Base-by-base conservation (phyloP, 2,113 vertebrate species). In the Maccullochella peelii region DNA sequence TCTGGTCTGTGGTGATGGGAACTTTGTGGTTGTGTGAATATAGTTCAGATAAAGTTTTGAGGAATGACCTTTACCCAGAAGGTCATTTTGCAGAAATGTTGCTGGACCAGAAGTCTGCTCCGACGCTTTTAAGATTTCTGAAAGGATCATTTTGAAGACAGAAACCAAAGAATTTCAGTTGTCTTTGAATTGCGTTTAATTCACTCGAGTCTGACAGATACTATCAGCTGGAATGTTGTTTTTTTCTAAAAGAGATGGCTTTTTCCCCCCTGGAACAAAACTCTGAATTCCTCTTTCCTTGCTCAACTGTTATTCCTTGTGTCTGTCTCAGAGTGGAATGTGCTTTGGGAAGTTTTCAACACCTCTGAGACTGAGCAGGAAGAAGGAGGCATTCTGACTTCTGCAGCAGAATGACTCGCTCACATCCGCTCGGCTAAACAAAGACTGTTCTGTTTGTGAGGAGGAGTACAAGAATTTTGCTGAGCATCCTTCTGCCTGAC, bases 351-450 rank as follows among this genome's bases (percentile, higher is more conserved):
- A 90, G 84, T 86, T 89, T 89, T 93, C 89, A 89, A 89, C 93
- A 93, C 94, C 93, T 94, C 91, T 61, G 94, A 94, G 93, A 91
- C 91, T 27, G 33, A 78, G 87, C 94, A 94, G 93, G 93, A 94
- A 94, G 91, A 83, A 86, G 74, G 88, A 86, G 82, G 69, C 87
- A 73, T 71, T 87, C 81, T 73, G 84, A 83, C 85, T 88, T 47
- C 38, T 73, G 88, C 92, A 75, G 89, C 85, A 81, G 86, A 86
- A 86, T 77, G 88, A 77, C 82, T 79, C 68, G 4, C 67, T 89
- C 67, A 74, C 90, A 84, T 93, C 93, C 91, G 89, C 86, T 89
- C 63, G 27, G 59, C 89, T 66, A 77, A 91, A 94, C 91, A 94
- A 94, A 93, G 93, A 33, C 21, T 4, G 79, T 78, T 87, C 86